Base-by-base conservation (phyloP, 37 sponge, comb jelly and placozoan species). In the Tethya wilhelma region DNA sequence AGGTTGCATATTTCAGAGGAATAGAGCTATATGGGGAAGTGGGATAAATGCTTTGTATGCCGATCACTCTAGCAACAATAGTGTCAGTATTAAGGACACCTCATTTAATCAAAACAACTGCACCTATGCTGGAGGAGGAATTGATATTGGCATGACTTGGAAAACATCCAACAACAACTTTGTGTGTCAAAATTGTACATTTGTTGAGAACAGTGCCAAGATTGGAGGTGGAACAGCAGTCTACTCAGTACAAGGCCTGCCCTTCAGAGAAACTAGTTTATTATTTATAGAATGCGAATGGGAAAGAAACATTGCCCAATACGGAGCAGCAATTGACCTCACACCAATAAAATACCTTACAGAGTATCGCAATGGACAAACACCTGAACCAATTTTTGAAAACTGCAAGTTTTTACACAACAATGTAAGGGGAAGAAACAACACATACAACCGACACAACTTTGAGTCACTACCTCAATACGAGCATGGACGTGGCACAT, bases 281-380 rank as follows among this genome's bases (percentile, higher is more conserved):
- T 7, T 3, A 4, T 77, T 77, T 43, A 17, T 38, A 44, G 64
- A 77, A 6, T 77, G 65, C 25, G 64, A 45, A 28, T 77, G 78
- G 78, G 44, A 17, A 26, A 19, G 38, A 25, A 77, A 77, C 60
- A 44, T 40, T 30, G 78, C 44, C 9, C 45, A 63, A 26, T 77
- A 77, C 44, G 78, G 78, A 2, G 31, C 78, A 63, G 78, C 78
- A 20, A 41, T 77, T 23, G 45, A 9, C 31, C 26, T 77, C 5
- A 28, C 41, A n/a, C 78, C 65, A 25, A n/a, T n/a, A n/a, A n/a
- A n/a, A n/a, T 30, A 62, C 44, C 45, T 45, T 14, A 43, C 45
- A 65, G 42, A 63, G 26, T 2, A 44, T n/a, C 41, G 42, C 59
- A 17, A 31, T 31, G 45, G 23, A 42, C 65, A 65, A 0, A 64